Conservation (phyloP, 1,140 invertebrate species). For the Cotesia typhae region DNA sequence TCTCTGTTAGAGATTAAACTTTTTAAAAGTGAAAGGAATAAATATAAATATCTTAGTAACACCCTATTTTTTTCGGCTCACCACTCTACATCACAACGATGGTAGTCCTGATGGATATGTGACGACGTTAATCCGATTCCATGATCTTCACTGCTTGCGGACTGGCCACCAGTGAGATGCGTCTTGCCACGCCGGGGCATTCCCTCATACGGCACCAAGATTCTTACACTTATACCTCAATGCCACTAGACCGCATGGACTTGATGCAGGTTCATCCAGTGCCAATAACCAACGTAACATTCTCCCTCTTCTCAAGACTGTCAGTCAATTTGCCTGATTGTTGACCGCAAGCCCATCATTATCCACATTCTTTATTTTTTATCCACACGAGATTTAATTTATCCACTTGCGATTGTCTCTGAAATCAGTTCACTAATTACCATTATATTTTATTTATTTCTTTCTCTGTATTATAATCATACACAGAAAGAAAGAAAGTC, state of each 20-base stretch:
- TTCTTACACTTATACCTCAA: slow-evolving; percentile 29
- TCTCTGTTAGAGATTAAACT: background rate
- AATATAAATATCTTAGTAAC: background rate
- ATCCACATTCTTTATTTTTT: background rate
- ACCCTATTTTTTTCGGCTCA: slow-evolving; percentile 14
- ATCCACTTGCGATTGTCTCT: background rate
- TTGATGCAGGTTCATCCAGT: slow-evolving; percentile 51
- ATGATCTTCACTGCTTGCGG: slow-evolving; percentile 30
- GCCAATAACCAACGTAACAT: slow-evolving; percentile 51
- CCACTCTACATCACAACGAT: slow-evolving; percentile 36
- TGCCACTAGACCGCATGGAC: slow-evolving; percentile 43
- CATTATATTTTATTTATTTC: background rate
- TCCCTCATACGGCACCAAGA: slow-evolving; percentile 42
- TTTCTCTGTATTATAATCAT: background rate
- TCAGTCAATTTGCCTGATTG: slow-evolving; percentile 9
- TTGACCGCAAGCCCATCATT: background rate
- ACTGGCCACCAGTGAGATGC: slow-evolving; percentile 41
- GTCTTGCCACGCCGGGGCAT: slow-evolving; percentile 50
- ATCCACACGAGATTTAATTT: background rate
- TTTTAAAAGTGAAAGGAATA: slow-evolving; percentile 13
- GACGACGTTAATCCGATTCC: slow-evolving; percentile 12
- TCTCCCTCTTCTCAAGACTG: slow-evolving; percentile 21
- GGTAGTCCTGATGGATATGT: slow-evolving; percentile 30
- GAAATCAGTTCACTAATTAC: no score
- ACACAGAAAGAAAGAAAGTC: no score